A percentile compares a stretch with the other conserved stretches of the same genome.
Conservation (phyloP, 2,888 invertebrate genomes). For the Odontocolon sp. region DNA sequence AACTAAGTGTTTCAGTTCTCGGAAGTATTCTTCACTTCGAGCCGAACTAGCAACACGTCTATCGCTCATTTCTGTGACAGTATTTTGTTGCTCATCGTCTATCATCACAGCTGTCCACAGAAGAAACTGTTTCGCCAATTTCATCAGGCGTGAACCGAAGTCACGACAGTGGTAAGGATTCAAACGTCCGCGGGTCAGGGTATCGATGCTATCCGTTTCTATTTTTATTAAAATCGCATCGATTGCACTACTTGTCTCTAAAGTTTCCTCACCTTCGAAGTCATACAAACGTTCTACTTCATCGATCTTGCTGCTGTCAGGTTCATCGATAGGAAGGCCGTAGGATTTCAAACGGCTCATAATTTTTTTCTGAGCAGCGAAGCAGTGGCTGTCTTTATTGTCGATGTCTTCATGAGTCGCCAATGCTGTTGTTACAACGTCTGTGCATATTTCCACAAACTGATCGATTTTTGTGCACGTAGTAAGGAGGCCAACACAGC, state of each 20-base stretch:
- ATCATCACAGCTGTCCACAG: slow-evolving; percentile 43
- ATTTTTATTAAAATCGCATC: slow-evolving; percentile 21
- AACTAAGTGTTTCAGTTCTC: slow-evolving; percentile 42
- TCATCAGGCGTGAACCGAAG: slow-evolving; percentile 15
- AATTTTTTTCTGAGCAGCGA: slow-evolving; percentile 44
- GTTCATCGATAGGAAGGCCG: not conserved
- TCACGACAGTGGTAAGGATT: slow-evolving; percentile 38
- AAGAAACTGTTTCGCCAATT: slow-evolving; percentile 37
- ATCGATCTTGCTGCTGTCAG: not conserved
- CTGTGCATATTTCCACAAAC: slow-evolving; percentile 32
- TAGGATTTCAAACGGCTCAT: slow-evolving; percentile 22
- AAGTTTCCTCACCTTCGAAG: not conserved
- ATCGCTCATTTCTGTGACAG: not conserved
- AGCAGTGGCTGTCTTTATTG: slow-evolving; percentile 36
- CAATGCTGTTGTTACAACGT: slow-evolving; percentile 37
- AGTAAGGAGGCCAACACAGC: slow-evolving; percentile 52
- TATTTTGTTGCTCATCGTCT: not conserved
- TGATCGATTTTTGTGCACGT: slow-evolving; percentile 29
- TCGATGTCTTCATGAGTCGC: slow-evolving; percentile 36
- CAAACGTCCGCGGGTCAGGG: not conserved
- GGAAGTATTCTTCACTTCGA: slow-evolving; percentile 47
- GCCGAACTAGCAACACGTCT: slow-evolving; percentile 42
- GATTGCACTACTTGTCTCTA: slow-evolving; percentile 3
- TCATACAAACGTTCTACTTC: not conserved
- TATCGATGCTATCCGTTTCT: not conserved